Percentiles rank a stretch among this genome's conserved stretches.
These are phyloP conservation scores for Muscicapa comitata DNA, from an alignment of 2,797 vertebrate species.

Conservation along the genomic window DNA sequence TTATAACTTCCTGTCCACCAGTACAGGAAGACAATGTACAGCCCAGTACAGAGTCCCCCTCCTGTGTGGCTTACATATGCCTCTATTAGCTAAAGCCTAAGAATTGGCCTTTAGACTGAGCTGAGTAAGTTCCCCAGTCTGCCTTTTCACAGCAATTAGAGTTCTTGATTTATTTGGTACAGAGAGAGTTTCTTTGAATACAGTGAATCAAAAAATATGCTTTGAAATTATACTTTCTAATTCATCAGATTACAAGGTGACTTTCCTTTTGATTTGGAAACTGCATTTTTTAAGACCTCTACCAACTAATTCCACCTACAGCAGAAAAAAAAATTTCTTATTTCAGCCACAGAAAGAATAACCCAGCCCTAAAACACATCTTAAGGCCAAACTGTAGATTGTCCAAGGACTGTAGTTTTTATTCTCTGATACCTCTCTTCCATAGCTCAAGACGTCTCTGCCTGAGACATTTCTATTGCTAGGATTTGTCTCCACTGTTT, in stretches of 20 bases:
- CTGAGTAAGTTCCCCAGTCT: not conserved
- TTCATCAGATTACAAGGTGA: not conserved
- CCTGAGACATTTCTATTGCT: not conserved
- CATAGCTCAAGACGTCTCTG: not conserved
- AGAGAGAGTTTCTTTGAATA: not conserved
- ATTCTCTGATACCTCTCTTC: not conserved
- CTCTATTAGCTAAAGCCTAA: not conserved
- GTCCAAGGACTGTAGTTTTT: not conserved
- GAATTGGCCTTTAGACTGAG: not conserved
- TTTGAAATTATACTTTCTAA: not conserved
- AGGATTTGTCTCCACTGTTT: not conserved
- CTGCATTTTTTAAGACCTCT: not conserved
- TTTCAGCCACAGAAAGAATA: not conserved
- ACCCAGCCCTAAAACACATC: not conserved
- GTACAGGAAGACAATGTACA: not conserved
- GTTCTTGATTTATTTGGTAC: not conserved
- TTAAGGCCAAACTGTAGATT: not conserved
- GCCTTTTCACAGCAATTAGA: not conserved
- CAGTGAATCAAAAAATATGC: not conserved
- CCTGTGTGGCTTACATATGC: not conserved
- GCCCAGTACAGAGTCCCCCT: not conserved
- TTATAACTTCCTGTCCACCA: not conserved
- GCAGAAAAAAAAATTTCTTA: not conserved
- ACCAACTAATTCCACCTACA: not conserved
- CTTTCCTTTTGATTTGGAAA: not conserved